Conservation (phyloP, 2,797 vertebrate genomes). For the Leucoraja ocellata region DNA sequence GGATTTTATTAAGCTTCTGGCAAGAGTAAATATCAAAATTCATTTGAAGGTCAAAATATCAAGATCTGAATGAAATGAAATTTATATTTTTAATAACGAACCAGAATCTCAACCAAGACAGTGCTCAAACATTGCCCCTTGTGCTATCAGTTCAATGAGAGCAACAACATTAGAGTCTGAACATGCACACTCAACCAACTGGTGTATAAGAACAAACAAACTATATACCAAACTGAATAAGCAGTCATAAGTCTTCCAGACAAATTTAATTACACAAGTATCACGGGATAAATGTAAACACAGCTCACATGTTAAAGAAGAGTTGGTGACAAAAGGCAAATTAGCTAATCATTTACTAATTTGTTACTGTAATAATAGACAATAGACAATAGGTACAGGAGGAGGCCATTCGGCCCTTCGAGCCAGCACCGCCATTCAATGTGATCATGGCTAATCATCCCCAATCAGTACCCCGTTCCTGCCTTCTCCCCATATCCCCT, state of each 20-base stretch:
- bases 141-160: background rate
- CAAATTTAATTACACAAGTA: background rate
- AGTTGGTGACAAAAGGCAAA: background rate
- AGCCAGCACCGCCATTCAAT: too few species aligned
- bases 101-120: background rate
- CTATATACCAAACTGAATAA: background rate
- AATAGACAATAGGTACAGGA: too few species aligned
- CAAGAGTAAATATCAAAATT: background rate
- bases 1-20: background rate
- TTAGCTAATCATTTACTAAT: background rate
- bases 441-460: too few species aligned
- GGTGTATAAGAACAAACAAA: background rate
- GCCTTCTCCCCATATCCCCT: too few species aligned
- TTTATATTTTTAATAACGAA: background rate
- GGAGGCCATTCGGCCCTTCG: too few species aligned
- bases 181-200: background rate
- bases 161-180: background rate
- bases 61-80: background rate
- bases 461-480: too few species aligned
- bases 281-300: background rate
- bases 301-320: background rate
- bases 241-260: background rate
- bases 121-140: background rate
- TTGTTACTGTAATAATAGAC: background rate
- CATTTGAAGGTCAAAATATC: background rate